These are phyloP conservation scores for Octodon degus DNA, from an alignment of 2,113 vertebrate species.

Conservation along the genomic window DNA sequence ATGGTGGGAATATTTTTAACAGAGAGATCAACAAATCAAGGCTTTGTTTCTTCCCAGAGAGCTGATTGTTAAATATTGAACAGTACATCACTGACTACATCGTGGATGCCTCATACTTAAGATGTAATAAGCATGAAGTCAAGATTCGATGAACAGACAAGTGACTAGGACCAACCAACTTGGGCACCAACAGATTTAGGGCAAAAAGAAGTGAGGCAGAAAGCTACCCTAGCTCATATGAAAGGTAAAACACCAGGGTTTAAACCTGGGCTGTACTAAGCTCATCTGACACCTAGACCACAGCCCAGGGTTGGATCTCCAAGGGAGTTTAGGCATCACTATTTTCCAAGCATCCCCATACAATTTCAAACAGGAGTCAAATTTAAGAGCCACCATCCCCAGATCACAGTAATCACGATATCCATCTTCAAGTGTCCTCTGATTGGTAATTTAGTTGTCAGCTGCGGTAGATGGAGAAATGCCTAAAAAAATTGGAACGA, in stretches of 20 bases:
- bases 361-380: neutral
- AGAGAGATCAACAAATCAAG: constrained; percentile 11
- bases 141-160: neutral
- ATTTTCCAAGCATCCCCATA: constrained; percentile 18
- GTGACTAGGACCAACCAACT: neutral
- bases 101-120: neutral
- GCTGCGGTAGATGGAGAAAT: neutral
- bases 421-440: neutral
- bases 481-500: neutral
- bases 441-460: neutral
- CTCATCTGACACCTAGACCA: neutral
- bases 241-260: neutral
- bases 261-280: neutral
- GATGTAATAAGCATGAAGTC: neutral
- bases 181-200: neutral
- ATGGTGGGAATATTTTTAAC: neutral
- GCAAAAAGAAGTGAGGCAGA: neutral
- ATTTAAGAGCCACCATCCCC: neutral
- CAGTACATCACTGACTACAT: neutral
- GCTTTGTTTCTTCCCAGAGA: constrained; percentile 9
- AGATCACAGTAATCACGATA: neutral
- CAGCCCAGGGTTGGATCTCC: neutral
- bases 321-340: too few relatives aligned
- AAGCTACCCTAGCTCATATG: neutral
- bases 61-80: constrained; percentile 62